Conservation (phyloP, 2,888 invertebrate genomes). For the Eueremaeus valkanovi region DNA sequence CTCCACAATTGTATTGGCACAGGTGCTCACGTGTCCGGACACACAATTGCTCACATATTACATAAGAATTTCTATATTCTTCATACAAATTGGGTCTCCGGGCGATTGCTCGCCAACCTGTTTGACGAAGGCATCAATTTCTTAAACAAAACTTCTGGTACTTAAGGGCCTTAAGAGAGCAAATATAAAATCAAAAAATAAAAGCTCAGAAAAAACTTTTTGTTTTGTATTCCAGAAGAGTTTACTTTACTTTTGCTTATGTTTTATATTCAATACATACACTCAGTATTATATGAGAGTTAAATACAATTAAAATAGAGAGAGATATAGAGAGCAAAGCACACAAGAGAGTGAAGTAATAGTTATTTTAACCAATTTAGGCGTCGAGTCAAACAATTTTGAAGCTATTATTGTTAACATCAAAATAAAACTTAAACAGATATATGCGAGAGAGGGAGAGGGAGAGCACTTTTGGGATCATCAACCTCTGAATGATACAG, state of each 20-base stretch:
- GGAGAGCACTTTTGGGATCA: slow-evolving; percentile 15
- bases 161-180: neutral
- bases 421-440: neutral
- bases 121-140: neutral
- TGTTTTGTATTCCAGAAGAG: too few species aligned
- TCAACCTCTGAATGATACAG: slow-evolving; percentile 32
- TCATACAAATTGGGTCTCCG: neutral
- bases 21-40: neutral
- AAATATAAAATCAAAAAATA: neutral
- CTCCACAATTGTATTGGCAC: neutral
- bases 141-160: neutral
- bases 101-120: slow-evolving; percentile 9
- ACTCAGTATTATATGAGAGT: too few species aligned
- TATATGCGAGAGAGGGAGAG: neutral
- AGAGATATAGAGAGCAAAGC: too few species aligned
- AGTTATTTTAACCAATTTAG: slow-evolving; percentile 19
- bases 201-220: too few species aligned
- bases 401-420: slow-evolving; percentile 16
- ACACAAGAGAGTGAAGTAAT: neutral
- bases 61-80: too few species aligned
- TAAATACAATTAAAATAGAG: too few species aligned
- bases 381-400: slow-evolving; percentile 17
- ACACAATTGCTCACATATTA: neutral
- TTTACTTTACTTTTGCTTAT: too few species aligned
- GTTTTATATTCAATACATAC: too few species aligned